Evolutionary conservation across 2,888 invertebrate genomes (phyloP), one percentile per base, ranked within the genome.

Genomic region (Drosophila picticornis): DNA sequence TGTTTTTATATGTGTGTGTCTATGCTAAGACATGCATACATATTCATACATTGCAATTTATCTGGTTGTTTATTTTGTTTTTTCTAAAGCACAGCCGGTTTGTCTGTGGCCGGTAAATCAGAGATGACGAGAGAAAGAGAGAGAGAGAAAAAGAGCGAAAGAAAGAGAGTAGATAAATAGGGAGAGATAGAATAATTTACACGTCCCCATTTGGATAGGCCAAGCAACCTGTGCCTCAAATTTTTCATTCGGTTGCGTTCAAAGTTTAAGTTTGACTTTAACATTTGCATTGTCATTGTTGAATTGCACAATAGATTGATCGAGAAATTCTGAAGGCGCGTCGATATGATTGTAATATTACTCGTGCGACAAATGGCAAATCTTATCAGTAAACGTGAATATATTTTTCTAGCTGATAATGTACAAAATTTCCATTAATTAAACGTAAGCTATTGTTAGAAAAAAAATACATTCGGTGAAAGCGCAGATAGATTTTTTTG

Each of bases 31-130:
- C 71, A 60, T 68, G 56, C 43, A 64, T 25, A 59, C 80, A 66
- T 29, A 61, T 51, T 55, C 71, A 75, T 81, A 66, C 76, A 77
- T 16, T 84, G 87, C 87, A 84, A 58, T 86, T 88, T 67, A 74
- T 85, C 62, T 80, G 70, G 68, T 61, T 85, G 72, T 77, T 71
- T 69, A 55, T 61, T 88, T 72, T 73, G 66, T 82, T 72, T 66
- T 76, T 57, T 63, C 38, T 58, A 32, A 38, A 34, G 11, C 60
- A 27, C 62, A 79, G 81, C 79, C 80, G 76, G 79, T 64, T 71
- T 87, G 29, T 48, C 52, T 62, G 55, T 43, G 53, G 53, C 75
- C 68, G 56, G 71, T 71, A 52, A 25, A 55, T 38, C 40, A 40
- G 46, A 66, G 51, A 63, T 58, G 27, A 2, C 4, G 13, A 29